These are phyloP conservation scores for Myotis davidii DNA, from an alignment of 2,113 vertebrate genomes.

Conservation along the genomic window DNA sequence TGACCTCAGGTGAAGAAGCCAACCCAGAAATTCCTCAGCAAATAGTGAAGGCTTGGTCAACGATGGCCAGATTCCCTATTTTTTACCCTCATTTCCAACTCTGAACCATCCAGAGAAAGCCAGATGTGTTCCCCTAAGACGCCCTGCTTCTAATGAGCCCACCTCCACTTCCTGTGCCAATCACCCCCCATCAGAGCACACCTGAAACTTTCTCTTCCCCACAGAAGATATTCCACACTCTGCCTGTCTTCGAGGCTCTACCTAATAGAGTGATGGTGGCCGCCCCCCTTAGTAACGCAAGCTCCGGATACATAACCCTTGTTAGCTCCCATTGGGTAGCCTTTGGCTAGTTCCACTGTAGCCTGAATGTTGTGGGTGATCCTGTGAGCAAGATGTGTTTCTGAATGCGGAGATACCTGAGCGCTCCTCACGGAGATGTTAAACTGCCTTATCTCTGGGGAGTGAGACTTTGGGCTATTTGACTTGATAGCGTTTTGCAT, in stretches of 20 bases:
- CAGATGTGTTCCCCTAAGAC: not conserved
- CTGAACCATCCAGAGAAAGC: not conserved
- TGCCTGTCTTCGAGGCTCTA: not conserved
- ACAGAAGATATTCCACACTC: not conserved
- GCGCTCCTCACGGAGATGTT: not conserved
- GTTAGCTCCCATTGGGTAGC: not conserved
- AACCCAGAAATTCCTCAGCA: not conserved
- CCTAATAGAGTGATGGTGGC: too few species aligned
- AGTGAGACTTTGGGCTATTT: not conserved
- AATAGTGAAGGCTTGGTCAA: not conserved
- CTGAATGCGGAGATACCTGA: not conserved
- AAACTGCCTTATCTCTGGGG: not conserved
- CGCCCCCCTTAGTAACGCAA: not conserved
- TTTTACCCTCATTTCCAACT: not conserved
- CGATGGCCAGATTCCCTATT: not conserved
- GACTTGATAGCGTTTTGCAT: not conserved
- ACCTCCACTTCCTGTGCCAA: not conserved
- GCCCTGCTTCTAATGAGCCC: not conserved
- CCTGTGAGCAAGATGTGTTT: not conserved
- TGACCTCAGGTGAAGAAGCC: too few species aligned
- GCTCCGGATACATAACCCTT: not conserved
- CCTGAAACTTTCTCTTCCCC: not conserved
- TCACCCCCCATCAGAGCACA: too few species aligned
- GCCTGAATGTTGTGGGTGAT: not conserved
- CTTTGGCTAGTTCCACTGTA: not conserved